Conservation (phyloP, 2,113 vertebrate species). For the Amblyopsis rosae region DNA sequence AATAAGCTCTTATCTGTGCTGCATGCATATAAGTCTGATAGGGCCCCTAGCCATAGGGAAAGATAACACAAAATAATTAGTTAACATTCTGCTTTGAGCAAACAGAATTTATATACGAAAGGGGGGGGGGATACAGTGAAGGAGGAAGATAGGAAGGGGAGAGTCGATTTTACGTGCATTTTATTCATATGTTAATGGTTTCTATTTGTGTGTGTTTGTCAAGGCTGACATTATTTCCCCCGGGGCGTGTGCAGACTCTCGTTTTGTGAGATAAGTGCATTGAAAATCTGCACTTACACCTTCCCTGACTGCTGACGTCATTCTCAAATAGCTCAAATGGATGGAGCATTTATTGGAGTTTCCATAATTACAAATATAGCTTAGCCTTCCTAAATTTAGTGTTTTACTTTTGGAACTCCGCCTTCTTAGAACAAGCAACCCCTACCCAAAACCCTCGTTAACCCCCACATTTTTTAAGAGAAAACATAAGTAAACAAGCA, state of each 20-base stretch:
- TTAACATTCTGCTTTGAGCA: conserved; percentile 75
- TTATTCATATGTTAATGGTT: conserved; percentile 51
- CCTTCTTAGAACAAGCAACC: too few relatives aligned
- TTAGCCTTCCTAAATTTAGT: not conserved
- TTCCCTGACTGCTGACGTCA: conserved; percentile 47
- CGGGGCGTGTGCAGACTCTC: conserved; percentile 34
- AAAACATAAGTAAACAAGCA: too few relatives aligned
- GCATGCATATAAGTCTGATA: conserved; percentile 75
- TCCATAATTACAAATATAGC: conserved; percentile 13
- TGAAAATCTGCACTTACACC: conserved; percentile 52
- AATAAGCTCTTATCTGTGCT: conserved; percentile 76
- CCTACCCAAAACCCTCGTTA: too few relatives aligned
- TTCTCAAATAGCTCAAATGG: conserved; percentile 39
- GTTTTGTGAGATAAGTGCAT: conserved; percentile 58
- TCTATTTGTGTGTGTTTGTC: conserved; percentile 36
- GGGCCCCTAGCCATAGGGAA: conserved; percentile 70
- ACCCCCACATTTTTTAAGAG: too few relatives aligned
- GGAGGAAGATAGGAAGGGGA: conserved; percentile 48
- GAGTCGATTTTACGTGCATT: conserved; percentile 48
- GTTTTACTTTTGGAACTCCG: conserved; percentile 8
- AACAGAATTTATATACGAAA: conserved; percentile 52
- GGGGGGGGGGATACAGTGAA: conserved; percentile 31
- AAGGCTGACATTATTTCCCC: conserved; percentile 31
- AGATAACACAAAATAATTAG: conserved; percentile 83
- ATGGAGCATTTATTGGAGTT: conserved; percentile 9